phyloP scores from a whole-genome alignment of 1,140 invertebrate genomes.

The Zophobas morio region DNA sequence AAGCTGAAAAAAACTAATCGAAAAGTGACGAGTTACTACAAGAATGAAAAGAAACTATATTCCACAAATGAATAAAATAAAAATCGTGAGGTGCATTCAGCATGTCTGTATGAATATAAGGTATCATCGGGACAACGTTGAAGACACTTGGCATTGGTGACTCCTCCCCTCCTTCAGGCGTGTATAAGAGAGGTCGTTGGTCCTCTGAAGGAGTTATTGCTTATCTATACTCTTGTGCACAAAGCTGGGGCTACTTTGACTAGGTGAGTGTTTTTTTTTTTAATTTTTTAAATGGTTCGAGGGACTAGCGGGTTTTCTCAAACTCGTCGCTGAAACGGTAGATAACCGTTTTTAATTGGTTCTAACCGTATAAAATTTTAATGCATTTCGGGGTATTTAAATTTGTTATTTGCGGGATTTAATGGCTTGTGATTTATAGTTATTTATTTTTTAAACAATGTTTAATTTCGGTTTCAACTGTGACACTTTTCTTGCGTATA shows the following conservation, averaged over 20 bases:
- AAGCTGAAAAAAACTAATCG: not conserved
- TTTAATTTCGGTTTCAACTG: too few species aligned
- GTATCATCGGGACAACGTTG: conserved; percentile 11
- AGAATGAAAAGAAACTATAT: conserved; percentile 27
- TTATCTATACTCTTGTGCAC: conserved; percentile 49
- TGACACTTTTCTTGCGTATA: too few species aligned
- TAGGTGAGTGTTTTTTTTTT: conserved; percentile 17
- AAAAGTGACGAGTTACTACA: not conserved
- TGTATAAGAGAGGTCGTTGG: conserved; percentile 65
- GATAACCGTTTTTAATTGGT: too few species aligned
- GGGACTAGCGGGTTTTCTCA: not conserved
- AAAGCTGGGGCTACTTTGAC: conserved; percentile 12
- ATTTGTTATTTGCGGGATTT: too few species aligned
- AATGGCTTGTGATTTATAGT: too few species aligned
- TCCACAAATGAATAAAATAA: conserved; percentile 44
- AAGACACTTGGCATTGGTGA: conserved; percentile 48
- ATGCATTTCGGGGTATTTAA: too few species aligned
- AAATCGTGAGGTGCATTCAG: conserved; percentile 51
- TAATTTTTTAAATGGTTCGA: not conserved
- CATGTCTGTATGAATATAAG: conserved; percentile 28
- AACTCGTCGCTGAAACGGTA: not conserved
- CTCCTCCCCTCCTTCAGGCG: conserved; percentile 53
- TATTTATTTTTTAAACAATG: too few species aligned
- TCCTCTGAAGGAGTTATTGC: conserved; percentile 59
- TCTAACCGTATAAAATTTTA: too few species aligned